Conservation (phyloP, 2,797 vertebrate species). For the Cuculus canorus region DNA sequence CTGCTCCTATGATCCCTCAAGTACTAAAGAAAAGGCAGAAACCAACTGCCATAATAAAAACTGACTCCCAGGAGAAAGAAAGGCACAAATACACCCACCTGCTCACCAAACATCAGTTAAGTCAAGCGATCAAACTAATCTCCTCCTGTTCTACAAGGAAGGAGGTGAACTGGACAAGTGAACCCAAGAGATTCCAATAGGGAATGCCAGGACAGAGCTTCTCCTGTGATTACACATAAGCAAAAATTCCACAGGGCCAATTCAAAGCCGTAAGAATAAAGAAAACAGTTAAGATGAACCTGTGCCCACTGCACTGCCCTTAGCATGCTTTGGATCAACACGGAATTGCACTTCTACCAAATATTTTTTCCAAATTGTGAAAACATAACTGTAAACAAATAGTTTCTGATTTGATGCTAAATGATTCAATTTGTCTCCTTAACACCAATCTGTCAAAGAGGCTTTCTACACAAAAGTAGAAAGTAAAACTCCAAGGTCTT, state of each 20-base stretch:
- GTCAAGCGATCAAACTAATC: background rate
- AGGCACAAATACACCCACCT: background rate
- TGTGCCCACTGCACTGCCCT: background rate
- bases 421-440: background rate
- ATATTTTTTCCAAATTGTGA: rapidly evolving
- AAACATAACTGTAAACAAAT: background rate
- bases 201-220: background rate
- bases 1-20: background rate
- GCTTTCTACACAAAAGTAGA: slow-evolving; percentile 63
- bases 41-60: background rate
- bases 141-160: slow-evolving; percentile 3
- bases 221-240: background rate
- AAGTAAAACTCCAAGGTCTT: slow-evolving; percentile 43
- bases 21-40: background rate
- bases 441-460: slow-evolving; percentile 68
- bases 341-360: background rate
- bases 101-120: background rate
- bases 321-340: background rate
- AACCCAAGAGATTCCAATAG: background rate
- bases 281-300: rapidly evolving
- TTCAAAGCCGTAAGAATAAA: background rate
- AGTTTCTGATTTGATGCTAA: background rate
- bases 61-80: background rate
- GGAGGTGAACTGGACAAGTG: background rate
- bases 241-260: background rate